Evolutionary conservation across 2,797 vertebrate genomes (phyloP).

Genomic region (Decapterus maruadsi): DNA sequence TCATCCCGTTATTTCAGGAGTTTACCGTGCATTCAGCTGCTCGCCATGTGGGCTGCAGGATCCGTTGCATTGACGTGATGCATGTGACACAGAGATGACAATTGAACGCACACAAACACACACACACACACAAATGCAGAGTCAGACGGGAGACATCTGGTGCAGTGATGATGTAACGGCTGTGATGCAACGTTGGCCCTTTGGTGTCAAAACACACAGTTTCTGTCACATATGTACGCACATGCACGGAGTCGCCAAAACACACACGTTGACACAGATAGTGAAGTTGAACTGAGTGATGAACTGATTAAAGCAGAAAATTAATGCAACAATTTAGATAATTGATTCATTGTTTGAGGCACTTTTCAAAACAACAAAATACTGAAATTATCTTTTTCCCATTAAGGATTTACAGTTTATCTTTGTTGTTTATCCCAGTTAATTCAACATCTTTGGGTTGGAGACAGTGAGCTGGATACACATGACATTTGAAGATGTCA

Average conservation of each 20-base stretch:
- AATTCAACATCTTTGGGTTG: background rate
- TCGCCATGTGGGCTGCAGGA: constrained; percentile 50
- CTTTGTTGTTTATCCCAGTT: background rate
- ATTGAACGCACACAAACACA: constrained; percentile 58
- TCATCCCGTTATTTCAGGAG: constrained; percentile 53
- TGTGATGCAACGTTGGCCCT: constrained; percentile 61
- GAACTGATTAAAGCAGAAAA: background rate
- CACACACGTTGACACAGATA: background rate
- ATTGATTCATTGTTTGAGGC: background rate
- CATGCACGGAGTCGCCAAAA: background rate
- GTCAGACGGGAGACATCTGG: constrained; percentile 76
- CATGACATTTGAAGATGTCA: background rate
- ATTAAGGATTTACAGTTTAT: background rate
- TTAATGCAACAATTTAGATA: background rate
- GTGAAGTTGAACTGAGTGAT: background rate
- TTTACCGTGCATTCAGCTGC: constrained; percentile 64
- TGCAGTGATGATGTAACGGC: constrained; percentile 25
- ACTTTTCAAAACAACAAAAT: background rate
- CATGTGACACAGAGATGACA: constrained; percentile 75
- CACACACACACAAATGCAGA: constrained; percentile 10
- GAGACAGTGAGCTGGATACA: background rate
- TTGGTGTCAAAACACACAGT: constrained; percentile 54
- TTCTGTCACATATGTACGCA: constrained; percentile 32
- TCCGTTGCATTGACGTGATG: constrained; percentile 65
- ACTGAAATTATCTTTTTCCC: background rate